These are phyloP conservation scores for Euspilapteryx auroguttella DNA, from an alignment of 2,888 invertebrate species.

Conservation along the genomic window DNA sequence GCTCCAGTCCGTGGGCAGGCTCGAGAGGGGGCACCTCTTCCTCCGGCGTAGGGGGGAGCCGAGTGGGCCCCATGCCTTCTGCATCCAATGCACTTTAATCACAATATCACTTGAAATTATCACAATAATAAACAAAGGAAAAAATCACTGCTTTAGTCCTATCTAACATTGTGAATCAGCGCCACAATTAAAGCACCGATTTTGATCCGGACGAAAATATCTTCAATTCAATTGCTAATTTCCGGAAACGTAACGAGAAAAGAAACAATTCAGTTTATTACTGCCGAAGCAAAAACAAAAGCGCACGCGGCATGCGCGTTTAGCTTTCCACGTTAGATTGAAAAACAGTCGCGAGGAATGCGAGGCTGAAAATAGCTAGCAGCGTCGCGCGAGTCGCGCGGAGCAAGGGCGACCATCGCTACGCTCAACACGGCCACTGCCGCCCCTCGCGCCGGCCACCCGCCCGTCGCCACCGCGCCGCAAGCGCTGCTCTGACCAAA, in stretches of 20 bases:
- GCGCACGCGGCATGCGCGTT: slow-evolving; percentile 44
- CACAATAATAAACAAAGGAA: no score
- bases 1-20: slow-evolving; percentile 17
- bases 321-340: slow-evolving; percentile 56
- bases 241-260: slow-evolving; percentile 7
- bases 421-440: slow-evolving; percentile 13
- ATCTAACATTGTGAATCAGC: no score
- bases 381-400: slow-evolving; percentile 48
- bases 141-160: no score
- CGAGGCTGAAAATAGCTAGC: slow-evolving; percentile 55
- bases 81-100: slow-evolving; percentile 13
- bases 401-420: slow-evolving; percentile 51
- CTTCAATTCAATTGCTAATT: not conserved
- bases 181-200: no score
- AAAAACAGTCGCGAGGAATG: slow-evolving; percentile 57
- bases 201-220: not conserved
- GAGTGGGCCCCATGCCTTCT: slow-evolving; percentile 39
- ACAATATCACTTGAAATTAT: no score
- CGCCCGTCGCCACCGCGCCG: slow-evolving; percentile 11
- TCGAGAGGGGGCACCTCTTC: slow-evolving; percentile 34
- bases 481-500: no score
- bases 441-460: slow-evolving; percentile 12
- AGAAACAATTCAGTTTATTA: slow-evolving; percentile 17
- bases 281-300: slow-evolving; percentile 35
- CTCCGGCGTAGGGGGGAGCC: slow-evolving; percentile 41